Base-by-base conservation (phyloP, 2,888 invertebrate genomes). In the Lasiommata megera region DNA sequence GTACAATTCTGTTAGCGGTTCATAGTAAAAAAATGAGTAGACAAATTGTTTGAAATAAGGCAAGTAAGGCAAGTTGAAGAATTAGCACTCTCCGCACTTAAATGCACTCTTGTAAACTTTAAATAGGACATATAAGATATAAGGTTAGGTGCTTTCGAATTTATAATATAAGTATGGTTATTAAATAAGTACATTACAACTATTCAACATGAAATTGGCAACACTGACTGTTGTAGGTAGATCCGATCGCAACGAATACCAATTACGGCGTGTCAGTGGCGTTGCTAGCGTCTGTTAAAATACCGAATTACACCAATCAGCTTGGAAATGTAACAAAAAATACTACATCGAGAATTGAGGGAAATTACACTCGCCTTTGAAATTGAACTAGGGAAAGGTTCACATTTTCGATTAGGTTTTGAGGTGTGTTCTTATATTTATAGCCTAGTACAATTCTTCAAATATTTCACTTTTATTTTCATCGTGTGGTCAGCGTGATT, bases 221-320 rank as follows among this genome's bases (percentile, higher is more conserved):
- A 51, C 46, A 57, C 56, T 54, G 54, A 54, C 46, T 52, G 17
- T 44, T 18, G 29, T 52, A 38, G 40, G 54, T 58, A 54, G 41
- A 46, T 58, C 53, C 53, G 56, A 57, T 62, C 54, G 50, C 40
- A 54, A 48, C 43, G 62, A 62, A 54, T 47, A 31, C 60, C 56
- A 55, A 54, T 60, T 60, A 57, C 54, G 48, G 56, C 57, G 52
- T 60, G 62, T 60, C 57, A 51, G 54, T 60, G 54, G 56, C 56
- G 53, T 51, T 62, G 54, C 54, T 54, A 57, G 60, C 52, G 43
- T 43, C 44, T 38, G 44, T 38, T 44, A 56, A 59, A 59, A 62
- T 60, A 52, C 28, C 43, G 43, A 57, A 55, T 59, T 56, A 60
- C 54, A 36, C 40, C 29, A 54, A 60, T 47, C 50, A 44, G 8